These are phyloP conservation scores for Cyanoliseus patagonus DNA, from an alignment of 2,113 vertebrate species.

Conservation along the genomic window DNA sequence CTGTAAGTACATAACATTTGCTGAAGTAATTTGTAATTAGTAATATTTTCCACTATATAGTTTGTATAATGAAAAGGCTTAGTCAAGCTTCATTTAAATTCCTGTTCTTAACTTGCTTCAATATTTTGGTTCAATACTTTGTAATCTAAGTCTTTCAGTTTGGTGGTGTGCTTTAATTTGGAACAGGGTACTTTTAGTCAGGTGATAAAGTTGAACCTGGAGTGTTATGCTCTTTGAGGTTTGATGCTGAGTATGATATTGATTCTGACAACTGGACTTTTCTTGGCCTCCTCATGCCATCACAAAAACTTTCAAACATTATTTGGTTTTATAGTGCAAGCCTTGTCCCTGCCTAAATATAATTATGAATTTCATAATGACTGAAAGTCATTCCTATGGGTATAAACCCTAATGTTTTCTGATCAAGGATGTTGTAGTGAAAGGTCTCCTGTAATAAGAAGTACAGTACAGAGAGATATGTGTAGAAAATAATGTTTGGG, in stretches of 20 bases:
- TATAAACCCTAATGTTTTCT: background rate
- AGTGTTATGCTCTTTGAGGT: background rate
- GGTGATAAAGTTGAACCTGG: background rate
- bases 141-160: background rate
- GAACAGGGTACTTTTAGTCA: background rate
- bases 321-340: background rate
- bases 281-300: background rate
- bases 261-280: background rate
- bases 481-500: background rate
- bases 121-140: background rate
- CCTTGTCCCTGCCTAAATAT: background rate
- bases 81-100: background rate
- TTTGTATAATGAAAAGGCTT: background rate
- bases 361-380: background rate
- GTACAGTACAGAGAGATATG: background rate
- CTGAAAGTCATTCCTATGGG: background rate
- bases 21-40: background rate
- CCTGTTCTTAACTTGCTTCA: background rate
- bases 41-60: background rate
- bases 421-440: background rate
- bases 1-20: background rate
- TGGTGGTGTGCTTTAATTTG: background rate
- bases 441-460: background rate
- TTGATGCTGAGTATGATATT: background rate
- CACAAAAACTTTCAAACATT: background rate